These are phyloP conservation scores for Yponomeuta sedellus DNA, from an alignment of 2,888 invertebrate genomes.

Conservation along the genomic window DNA sequence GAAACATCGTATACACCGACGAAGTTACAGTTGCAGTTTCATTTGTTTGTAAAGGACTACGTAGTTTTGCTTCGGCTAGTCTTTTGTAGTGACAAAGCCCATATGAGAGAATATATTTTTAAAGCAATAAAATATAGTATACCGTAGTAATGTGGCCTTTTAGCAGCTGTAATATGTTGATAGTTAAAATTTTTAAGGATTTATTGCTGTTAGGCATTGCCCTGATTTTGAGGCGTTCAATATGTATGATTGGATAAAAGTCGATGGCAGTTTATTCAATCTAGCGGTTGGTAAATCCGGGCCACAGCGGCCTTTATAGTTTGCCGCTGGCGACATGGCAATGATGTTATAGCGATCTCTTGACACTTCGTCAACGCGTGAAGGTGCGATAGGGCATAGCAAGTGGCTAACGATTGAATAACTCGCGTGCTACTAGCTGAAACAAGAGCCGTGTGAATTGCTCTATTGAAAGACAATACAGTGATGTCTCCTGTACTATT, in stretches of 20 bases:
- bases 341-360: not conserved
- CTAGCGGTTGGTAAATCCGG: not conserved
- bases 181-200: slow-evolving; percentile 13
- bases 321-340: not conserved
- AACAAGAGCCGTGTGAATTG: not conserved
- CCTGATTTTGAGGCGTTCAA: not conserved
- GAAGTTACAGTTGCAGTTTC: too few relatives aligned
- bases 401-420: not conserved
- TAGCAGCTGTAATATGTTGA: slow-evolving; percentile 13
- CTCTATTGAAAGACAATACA: not conserved
- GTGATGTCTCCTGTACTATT: not conserved
- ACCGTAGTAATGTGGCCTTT: slow-evolving; percentile 2
- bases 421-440: not conserved
- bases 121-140: slow-evolving; percentile 13
- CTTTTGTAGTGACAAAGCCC: not conserved
- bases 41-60: too few relatives aligned
- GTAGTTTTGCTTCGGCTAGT: too few relatives aligned
- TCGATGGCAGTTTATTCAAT: not conserved
- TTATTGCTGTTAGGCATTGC: not conserved
- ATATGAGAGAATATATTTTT: not conserved
- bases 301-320: not conserved
- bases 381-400: not conserved
- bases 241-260: not conserved
- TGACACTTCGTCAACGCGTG: not conserved
- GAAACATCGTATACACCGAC: too few relatives aligned